phyloP scores from a whole-genome alignment of 2,888 invertebrate species.

The Laspeyria flexula region DNA sequence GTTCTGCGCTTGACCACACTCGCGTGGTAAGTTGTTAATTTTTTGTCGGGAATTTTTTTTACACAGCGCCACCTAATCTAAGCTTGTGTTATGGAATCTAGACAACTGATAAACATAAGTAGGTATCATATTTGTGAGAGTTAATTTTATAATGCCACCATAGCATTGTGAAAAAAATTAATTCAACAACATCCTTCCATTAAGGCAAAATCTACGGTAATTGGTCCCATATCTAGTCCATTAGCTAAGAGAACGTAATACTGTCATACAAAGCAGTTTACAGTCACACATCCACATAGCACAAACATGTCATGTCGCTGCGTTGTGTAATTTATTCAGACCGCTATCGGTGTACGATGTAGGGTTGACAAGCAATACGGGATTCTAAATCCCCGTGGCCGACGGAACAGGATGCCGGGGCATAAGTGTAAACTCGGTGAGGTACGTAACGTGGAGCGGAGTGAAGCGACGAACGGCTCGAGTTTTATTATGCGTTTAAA shows the following conservation, averaged over 20 bases:
- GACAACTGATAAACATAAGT: no score
- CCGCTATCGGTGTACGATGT: not conserved
- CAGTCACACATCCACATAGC: not conserved
- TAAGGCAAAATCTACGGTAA: not conserved
- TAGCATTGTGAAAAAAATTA: no score
- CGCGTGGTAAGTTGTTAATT: no score
- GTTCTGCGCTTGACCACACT: no score
- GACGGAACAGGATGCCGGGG: conserved; percentile 25
- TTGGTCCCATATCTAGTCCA: not conserved
- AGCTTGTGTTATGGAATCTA: no score
- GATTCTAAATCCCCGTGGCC: conserved; percentile 20
- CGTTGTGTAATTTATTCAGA: conserved; percentile 8
- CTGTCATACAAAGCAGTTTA: not conserved
- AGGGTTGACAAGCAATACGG: conserved; percentile 18
- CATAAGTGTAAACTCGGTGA: not conserved
- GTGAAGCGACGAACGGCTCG: not conserved
- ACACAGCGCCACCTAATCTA: no score
- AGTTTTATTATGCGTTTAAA: no score
- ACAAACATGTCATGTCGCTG: not conserved
- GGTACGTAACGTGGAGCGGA: not conserved
- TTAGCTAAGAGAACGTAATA: conserved; percentile 2
- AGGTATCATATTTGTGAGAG: no score
- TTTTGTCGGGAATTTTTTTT: no score
- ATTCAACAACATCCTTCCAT: not conserved
- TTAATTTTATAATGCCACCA: no score